These are phyloP conservation scores for Agrotis segetum DNA, from an alignment of 2,888 invertebrate genomes.

Conservation along the genomic window DNA sequence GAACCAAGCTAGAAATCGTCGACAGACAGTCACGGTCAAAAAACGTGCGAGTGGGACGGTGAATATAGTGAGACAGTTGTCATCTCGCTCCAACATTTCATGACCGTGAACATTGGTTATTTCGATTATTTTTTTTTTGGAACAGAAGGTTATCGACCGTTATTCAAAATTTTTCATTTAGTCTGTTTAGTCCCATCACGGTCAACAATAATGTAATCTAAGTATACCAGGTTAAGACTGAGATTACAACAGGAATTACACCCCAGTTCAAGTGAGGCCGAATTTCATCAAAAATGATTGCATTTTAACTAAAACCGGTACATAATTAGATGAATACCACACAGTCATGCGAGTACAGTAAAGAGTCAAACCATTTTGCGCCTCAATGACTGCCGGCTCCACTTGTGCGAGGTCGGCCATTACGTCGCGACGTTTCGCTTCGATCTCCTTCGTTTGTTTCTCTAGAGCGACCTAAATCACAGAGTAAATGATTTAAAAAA, in stretches of 20 bases:
- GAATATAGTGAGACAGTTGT: not conserved
- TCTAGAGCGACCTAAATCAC: slow-evolving; percentile 92
- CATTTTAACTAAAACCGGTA: slow-evolving; percentile 46
- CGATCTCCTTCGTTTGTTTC: slow-evolving; percentile 98
- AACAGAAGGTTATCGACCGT: too few relatives aligned
- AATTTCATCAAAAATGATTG: not conserved
- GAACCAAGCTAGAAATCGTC: not conserved
- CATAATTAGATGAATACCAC: slow-evolving; percentile 40
- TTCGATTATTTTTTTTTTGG: too few relatives aligned
- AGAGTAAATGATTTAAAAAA: not conserved
- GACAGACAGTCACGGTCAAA: not conserved
- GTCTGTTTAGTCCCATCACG: too few relatives aligned
- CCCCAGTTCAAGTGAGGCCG: not conserved
- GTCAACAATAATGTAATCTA: not conserved
- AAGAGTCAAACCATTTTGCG: slow-evolving; percentile 96
- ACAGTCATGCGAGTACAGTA: slow-evolving; percentile 67
- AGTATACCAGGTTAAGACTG: not conserved
- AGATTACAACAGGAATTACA: not conserved
- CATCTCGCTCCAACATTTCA: slow-evolving; percentile 2
- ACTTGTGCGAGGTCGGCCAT: slow-evolving; percentile 99
- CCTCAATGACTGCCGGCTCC: slow-evolving; percentile 99
- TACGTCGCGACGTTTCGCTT: slow-evolving; percentile 98
- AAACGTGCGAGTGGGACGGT: slow-evolving; percentile 2
- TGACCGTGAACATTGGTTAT: not conserved
- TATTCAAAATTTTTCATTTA: not conserved